Evolutionary conservation across 2,113 vertebrate species (phyloP).

Genomic region (Empidonax alnorum): DNA sequence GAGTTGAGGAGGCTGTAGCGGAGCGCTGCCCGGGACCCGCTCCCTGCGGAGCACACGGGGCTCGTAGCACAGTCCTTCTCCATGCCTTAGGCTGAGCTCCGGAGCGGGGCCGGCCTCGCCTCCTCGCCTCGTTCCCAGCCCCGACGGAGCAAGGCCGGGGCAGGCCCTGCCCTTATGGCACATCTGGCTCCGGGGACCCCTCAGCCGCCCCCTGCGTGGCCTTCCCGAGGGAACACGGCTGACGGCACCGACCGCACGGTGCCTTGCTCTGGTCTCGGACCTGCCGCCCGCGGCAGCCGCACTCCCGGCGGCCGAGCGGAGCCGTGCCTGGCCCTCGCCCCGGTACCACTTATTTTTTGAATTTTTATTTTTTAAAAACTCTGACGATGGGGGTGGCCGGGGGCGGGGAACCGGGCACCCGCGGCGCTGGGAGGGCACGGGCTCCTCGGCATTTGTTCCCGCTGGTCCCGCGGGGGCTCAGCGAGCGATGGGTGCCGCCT

Average conservation of each 20-base stretch:
- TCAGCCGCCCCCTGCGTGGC: not conserved
- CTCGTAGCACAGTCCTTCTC: fast-evolving
- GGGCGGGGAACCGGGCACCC: no score
- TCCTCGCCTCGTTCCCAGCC: not conserved
- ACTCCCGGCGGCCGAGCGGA: not conserved
- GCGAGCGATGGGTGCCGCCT: no score
- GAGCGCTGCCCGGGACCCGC: fast-evolving
- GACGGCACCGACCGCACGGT: not conserved
- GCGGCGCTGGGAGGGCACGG: not conserved
- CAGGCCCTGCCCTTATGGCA: not conserved
- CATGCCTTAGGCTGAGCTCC: not conserved
- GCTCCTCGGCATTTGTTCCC: not conserved
- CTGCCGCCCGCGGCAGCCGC: not conserved
- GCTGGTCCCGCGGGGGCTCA: not conserved
- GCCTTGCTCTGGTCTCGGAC: not conserved
- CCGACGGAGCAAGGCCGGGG: no score
- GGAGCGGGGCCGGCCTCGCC: not conserved
- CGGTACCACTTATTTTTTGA: fast-evolving
- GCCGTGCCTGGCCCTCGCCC: not conserved
- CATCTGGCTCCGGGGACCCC: no score
- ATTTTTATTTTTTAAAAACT: fast-evolving
- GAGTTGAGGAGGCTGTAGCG: not conserved
- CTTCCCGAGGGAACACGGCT: not conserved
- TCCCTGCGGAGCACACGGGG: fast-evolving
- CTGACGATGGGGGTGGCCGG: no score